These are phyloP conservation scores for Turritopsis dohrnii DNA, from an alignment of 30 jellyfish, hydroid and myxozoan species.

Conservation along the genomic window DNA sequence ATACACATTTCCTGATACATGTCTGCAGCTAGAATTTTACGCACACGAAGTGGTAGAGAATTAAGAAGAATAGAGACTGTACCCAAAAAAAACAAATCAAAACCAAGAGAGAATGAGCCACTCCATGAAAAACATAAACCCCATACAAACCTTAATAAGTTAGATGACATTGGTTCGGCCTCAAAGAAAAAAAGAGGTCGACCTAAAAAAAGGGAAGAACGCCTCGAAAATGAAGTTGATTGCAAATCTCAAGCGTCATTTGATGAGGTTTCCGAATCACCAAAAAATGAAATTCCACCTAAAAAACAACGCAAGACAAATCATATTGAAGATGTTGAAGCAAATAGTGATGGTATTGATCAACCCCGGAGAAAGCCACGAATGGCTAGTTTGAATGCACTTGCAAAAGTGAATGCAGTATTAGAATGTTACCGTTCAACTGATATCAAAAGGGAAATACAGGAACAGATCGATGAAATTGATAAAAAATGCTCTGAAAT, in stretches of 20 bases:
- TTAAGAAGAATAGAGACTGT: conserved; percentile 11
- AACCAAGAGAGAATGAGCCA: background rate
- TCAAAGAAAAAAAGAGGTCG: background rate
- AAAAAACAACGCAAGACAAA: background rate
- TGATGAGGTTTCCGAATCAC: background rate
- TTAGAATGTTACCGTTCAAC: conserved; percentile 37
- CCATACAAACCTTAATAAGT: background rate
- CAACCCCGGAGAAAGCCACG: conserved; percentile 57
- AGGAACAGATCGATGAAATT: conserved; percentile 3
- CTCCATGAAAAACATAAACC: background rate
- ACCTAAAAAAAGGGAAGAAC: background rate
- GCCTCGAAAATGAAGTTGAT: background rate
- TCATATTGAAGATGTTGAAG: background rate
- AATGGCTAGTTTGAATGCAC: conserved; percentile 94
- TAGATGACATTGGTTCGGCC: background rate
- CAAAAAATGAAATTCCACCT: background rate
- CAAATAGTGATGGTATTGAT: background rate
- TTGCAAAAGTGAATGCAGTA: conserved; percentile 97
- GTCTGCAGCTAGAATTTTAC: conserved; percentile 5
- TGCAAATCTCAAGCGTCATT: background rate
- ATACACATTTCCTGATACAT: background rate
- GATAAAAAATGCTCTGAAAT: background rate
- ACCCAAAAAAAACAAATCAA: conserved; percentile 1
- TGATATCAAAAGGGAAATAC: conserved; percentile 5
- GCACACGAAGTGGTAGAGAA: conserved; percentile 20